Conservation (phyloP, 1,140 invertebrate species). For the Lepidurus apus region DNA sequence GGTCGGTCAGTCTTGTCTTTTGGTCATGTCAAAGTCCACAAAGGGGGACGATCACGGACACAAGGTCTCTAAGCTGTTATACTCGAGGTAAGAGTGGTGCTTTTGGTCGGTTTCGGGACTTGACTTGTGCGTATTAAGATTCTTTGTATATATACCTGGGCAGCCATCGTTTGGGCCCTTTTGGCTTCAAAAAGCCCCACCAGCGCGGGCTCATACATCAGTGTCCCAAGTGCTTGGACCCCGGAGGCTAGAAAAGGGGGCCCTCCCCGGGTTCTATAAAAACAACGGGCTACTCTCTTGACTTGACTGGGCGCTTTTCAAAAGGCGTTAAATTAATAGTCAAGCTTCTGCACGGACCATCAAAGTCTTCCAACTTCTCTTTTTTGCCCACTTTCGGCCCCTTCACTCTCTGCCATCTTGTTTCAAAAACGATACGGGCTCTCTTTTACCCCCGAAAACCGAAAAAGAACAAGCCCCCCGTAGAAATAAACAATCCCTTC, state of each 20-base stretch:
- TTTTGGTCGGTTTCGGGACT: background rate
- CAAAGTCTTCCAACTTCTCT: background rate
- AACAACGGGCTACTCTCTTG: slow-evolving; percentile 16
- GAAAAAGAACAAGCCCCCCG: background rate
- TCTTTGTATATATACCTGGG: background rate
- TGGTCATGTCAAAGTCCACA: slow-evolving; percentile 14
- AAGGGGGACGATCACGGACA: background rate
- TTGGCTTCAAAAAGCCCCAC: background rate
- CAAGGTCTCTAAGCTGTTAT: background rate
- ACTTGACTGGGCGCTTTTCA: slow-evolving; percentile 16
- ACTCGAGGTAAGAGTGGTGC: background rate
- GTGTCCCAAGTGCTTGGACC: background rate
- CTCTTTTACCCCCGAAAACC: background rate
- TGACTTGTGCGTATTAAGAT: background rate
- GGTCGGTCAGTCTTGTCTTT: background rate
- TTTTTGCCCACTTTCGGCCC: no score
- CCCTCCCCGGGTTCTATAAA: background rate
- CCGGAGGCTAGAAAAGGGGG: background rate
- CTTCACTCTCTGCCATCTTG: background rate
- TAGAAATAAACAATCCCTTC: background rate
- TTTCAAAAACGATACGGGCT: background rate
- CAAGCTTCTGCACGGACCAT: slow-evolving; percentile 2
- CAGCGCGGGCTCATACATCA: slow-evolving; percentile 13
- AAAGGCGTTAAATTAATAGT: slow-evolving; percentile 22
- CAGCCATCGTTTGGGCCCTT: background rate